Evolutionary conservation across 1,140 invertebrate genomes (phyloP).

Genomic region (Cyrtorhinus lividipennis): DNA sequence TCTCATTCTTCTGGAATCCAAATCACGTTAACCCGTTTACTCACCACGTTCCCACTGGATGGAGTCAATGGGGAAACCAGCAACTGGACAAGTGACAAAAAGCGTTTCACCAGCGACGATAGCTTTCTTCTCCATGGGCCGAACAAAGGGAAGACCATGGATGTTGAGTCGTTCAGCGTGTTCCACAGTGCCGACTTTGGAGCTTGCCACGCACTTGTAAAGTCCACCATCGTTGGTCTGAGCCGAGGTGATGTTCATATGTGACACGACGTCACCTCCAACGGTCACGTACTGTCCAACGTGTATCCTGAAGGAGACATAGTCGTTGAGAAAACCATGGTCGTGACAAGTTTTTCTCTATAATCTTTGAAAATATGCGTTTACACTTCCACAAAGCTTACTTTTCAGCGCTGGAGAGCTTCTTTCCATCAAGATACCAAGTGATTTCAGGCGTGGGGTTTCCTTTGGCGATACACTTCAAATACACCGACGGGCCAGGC

Average conservation of each 20-base stretch:
- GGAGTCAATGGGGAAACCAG: constrained; percentile 84
- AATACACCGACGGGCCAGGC: constrained; percentile 66
- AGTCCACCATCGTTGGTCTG: constrained; percentile 86
- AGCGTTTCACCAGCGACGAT: constrained; percentile 84
- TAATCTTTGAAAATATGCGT: neutral
- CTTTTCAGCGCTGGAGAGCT: constrained; percentile 62
- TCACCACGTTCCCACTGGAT: constrained; percentile 86
- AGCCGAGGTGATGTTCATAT: constrained; percentile 82
- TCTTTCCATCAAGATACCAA: constrained; percentile 83
- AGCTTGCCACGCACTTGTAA: constrained; percentile 81
- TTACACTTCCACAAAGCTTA: constrained; percentile 24
- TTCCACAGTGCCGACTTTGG: constrained; percentile 76
- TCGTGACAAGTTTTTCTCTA: neutral
- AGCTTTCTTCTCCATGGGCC: constrained; percentile 84
- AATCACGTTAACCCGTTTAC: too few relatives aligned
- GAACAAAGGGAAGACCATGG: constrained; percentile 76
- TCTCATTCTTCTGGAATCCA: too few relatives aligned
- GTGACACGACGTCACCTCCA: constrained; percentile 83
- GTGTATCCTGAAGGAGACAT: constrained; percentile 38
- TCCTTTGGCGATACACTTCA: constrained; percentile 68
- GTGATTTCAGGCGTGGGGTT: constrained; percentile 89
- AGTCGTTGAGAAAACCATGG: neutral
- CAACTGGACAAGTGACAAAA: constrained; percentile 79
- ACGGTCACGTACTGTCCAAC: constrained; percentile 77
- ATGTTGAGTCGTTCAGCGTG: constrained; percentile 81